Evolutionary conservation across 2,113 vertebrate species (phyloP), one percentile per base, ranked within the genome.

Genomic region (Rattus rattus): DNA sequence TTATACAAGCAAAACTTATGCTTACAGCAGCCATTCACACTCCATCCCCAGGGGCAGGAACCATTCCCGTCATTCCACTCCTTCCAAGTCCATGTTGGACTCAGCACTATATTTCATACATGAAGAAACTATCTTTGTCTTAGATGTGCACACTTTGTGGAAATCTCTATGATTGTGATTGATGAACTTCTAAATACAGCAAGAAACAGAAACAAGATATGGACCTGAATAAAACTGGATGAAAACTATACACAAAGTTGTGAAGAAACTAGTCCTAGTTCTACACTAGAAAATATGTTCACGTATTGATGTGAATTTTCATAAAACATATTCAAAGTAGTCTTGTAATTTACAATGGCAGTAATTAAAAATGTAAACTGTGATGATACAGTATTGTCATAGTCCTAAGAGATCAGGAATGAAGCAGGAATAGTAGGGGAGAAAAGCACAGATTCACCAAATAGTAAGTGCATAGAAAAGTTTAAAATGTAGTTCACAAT

Each of bases 381-480:
- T 72, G 14, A 85, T 88, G 8, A 54, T 33, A 19, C 47, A 7
- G 14, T 24, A 56, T 52, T 52, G 12, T 91, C 65, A 94, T 52
- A 3, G 6, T 67, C 16, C 4, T n/a, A 80, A 30, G 49, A 87
- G 6, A 91, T 92, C 3, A 14, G 39, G 33, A 77, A 61, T 33
- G 19, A 89, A 14, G 26, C 91, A 8, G 26, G 2, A 30, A 6
- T 65, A 73, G 16, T 75, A 33, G 19, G 22, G 33, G 0, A 75
- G 54, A 75, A 33, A 91, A 83, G 36, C 6, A 83, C 61, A 67
- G 3, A 79, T 79, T 79, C 52, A 83, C 5, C n/a, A 90, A 91
- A 20, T 70, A 87, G 16, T 90, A 49, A 95, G 95, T 61, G 4
- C 2, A 54, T 65, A 86, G 16, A 52, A 33, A 95, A 91, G 92